Evolutionary conservation across 2,113 vertebrate species (phyloP).

Genomic region (Ovis aries): DNA sequence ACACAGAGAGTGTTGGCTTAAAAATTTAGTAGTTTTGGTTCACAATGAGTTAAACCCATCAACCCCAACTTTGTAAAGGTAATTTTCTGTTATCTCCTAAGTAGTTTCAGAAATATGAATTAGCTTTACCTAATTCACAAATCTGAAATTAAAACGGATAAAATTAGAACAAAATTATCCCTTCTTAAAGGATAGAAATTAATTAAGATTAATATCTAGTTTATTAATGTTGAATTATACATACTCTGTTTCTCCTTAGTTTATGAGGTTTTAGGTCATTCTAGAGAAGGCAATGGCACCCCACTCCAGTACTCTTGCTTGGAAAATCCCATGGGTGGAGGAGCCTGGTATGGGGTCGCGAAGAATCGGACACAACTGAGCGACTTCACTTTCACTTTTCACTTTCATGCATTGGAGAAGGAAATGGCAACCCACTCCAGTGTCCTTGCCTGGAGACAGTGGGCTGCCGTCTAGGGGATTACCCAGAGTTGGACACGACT

Average conservation of each 20-base stretch:
- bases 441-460: too few relatives aligned
- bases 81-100: not conserved
- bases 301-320: too few relatives aligned
- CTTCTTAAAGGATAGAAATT: not conserved
- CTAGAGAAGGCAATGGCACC: not conserved
- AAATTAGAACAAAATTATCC: not conserved
- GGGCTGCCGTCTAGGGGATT: too few relatives aligned
- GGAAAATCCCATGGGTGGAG: too few relatives aligned
- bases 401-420: too few relatives aligned
- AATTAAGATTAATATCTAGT: not conserved
- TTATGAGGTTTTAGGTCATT: not conserved
- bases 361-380: too few relatives aligned
- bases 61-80: not conserved
- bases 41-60: not conserved
- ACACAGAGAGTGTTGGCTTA: not conserved
- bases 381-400: too few relatives aligned
- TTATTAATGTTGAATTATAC: not conserved
- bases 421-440: too few relatives aligned
- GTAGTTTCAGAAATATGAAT: not conserved
- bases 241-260: not conserved
- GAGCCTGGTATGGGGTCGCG: too few relatives aligned
- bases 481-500: too few relatives aligned
- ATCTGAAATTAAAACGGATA: not conserved
- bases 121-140: not conserved
- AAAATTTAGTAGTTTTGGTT: not conserved